These are phyloP conservation scores for Lepetodrilus schrolli DNA, from an alignment of 2,888 invertebrate species.

Conservation along the genomic window DNA sequence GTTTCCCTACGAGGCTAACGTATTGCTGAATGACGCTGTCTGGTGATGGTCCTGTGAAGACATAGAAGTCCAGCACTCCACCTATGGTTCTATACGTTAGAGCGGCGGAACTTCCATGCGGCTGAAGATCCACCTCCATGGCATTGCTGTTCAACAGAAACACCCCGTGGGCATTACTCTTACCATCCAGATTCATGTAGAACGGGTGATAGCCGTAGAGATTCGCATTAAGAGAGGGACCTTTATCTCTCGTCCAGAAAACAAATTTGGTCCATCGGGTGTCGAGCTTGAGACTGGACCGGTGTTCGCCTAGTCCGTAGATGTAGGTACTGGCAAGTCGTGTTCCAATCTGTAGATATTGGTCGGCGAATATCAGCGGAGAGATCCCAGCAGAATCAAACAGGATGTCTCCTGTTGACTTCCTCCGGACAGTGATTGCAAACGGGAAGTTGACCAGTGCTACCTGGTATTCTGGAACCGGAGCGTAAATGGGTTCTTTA, in stretches of 20 bases:
- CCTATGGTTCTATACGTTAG: constrained; percentile 53
- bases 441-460: constrained; percentile 44
- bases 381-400: constrained; percentile 81
- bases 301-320: constrained; percentile 80
- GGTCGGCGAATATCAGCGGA: constrained; percentile 84
- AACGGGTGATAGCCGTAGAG: constrained; percentile 89
- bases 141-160: constrained; percentile 79
- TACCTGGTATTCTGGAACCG: constrained; percentile 37
- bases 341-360: constrained; percentile 83
- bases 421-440: constrained; percentile 51
- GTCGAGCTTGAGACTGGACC: constrained; percentile 38
- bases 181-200: constrained; percentile 82
- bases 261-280: constrained; percentile 40
- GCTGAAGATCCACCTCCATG: constrained; percentile 84
- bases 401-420: constrained; percentile 55
- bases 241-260: constrained; percentile 62
- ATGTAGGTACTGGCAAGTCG: constrained; percentile 80
- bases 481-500: constrained; percentile 28
- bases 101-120: constrained; percentile 40
- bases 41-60: constrained; percentile 53
- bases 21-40: constrained; percentile 48
- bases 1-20: constrained; percentile 42
- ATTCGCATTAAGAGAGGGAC: constrained; percentile 75
- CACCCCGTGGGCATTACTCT: constrained; percentile 80
- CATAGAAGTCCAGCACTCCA: constrained; percentile 57